Evolutionary conservation across 2,113 vertebrate genomes (phyloP).

Genomic region (Lampris megalopsis): DNA sequence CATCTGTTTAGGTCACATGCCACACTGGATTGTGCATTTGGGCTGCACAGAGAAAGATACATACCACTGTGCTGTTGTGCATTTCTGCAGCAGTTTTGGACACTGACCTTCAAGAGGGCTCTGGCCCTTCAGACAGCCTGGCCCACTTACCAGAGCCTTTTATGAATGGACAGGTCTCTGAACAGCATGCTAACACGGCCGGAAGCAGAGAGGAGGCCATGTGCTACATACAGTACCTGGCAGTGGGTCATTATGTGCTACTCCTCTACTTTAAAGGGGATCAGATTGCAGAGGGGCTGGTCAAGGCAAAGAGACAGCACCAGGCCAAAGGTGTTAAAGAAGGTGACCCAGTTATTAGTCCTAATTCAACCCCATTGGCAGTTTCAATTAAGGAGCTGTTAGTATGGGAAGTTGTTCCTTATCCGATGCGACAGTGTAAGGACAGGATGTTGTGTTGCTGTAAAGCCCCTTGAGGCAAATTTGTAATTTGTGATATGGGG

Average conservation of each 20-base stretch:
- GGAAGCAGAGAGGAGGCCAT: constrained; percentile 20
- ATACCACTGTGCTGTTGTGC: constrained; percentile 28
- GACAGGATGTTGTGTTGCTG: too few relatives aligned
- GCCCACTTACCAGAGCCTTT: constrained; percentile 57
- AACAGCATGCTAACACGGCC: constrained; percentile 63
- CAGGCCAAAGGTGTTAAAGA: constrained; percentile 28
- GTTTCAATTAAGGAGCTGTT: constrained; percentile 30
- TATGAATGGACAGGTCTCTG: constrained; percentile 72
- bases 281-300: constrained; percentile 4
- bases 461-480: too few relatives aligned
- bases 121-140: constrained; percentile 50
- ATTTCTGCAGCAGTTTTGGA: constrained; percentile 39
- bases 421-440: too few relatives aligned
- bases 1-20: background rate
- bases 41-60: background rate
- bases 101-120: constrained; percentile 70
- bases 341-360: constrained; percentile 35
- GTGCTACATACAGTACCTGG: constrained; percentile 62
- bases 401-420: too few relatives aligned
- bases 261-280: constrained; percentile 3
- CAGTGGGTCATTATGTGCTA: constrained; percentile 50
- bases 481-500: too few relatives aligned
- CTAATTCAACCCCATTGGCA: constrained; percentile 49
- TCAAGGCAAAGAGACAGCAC: background rate
- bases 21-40: background rate